Base-by-base conservation (phyloP, 2,888 invertebrate genomes). In the Dicyrtoma fusca region DNA sequence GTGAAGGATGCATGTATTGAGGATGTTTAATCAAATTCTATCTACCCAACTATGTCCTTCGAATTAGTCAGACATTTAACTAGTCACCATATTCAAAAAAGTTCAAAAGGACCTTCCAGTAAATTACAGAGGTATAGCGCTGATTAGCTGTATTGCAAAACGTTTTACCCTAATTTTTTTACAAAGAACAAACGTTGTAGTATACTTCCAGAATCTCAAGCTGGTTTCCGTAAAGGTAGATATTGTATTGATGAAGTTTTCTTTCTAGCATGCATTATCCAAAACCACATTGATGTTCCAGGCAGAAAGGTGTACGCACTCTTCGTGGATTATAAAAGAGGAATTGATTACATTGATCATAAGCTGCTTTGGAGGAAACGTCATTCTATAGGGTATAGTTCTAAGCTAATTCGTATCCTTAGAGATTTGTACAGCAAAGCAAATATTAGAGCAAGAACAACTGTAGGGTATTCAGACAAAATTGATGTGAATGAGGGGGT, bases 181-280 rank as follows among this genome's bases (percentile, higher is more conserved):
- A 11, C 23, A 42, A 2, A 61, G 61, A 26, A 13, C 26, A 42
- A 26, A n/a, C n/a, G n/a, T n/a, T n/a, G n/a, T n/a, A n/a, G n/a
- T n/a, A n/a, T n/a, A n/a, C n/a, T n/a, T n/a, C n/a, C n/a, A n/a
- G n/a, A n/a, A n/a, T n/a, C n/a, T n/a, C n/a, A n/a, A n/a, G n/a
- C n/a, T 14, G 66, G 53, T n/a, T 66, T 66, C 8, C 3, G 55
- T 21, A 49, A 53, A 55, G n/a, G 21, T 1, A 53, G 68, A 68
- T n/a, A 17, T 2, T 55, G 55, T 19, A 1, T 26, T 4, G 68
- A 68, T 13, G n/a, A 68, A 42, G 53, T 68, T 34, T 68, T 63
- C 8, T 34, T 34, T 34, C 8, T 5, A 34, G 8, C 34, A 34
- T 5, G 3, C 8, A 34, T 34, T 34, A 34, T 62, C 1, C 62